These are phyloP conservation scores for Amblyraja radiata DNA, from an alignment of 2,797 vertebrate genomes.

Conservation along the genomic window DNA sequence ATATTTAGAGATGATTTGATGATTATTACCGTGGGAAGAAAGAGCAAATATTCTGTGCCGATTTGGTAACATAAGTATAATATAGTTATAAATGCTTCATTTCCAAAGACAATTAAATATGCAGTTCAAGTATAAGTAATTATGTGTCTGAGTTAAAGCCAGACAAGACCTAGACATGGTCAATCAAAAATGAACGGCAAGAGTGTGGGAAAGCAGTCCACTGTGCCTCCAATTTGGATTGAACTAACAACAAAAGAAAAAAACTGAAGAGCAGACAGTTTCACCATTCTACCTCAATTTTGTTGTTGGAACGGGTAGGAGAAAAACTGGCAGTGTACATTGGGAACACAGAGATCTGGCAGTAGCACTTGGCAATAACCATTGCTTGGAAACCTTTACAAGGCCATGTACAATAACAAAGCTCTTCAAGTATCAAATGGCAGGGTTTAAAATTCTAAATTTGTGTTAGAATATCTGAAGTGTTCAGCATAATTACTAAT, in stretches of 20 bases:
- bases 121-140: not conserved
- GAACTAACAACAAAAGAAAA: not conserved
- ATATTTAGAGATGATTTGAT: not conserved
- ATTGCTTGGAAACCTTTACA: not conserved
- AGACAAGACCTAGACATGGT: not conserved
- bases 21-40: not conserved
- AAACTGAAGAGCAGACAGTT: not conserved
- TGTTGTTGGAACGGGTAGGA: not conserved
- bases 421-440: not conserved
- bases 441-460: not conserved
- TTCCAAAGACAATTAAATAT: not conserved
- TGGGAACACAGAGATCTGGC: not conserved
- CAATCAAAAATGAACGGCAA: not conserved
- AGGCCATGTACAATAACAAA: not conserved
- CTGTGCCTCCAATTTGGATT: not conserved
- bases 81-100: not conserved
- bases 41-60: not conserved
- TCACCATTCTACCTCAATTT: not conserved
- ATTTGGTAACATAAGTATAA: not conserved
- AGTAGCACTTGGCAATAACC: not conserved
- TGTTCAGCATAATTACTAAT: not conserved
- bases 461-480: not conserved
- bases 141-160: not conserved
- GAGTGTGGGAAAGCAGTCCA: not conserved
- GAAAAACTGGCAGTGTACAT: not conserved